phyloP scores from a whole-genome alignment of 2,888 invertebrate genomes.

The Drosophila nr. perissopoda region DNA sequence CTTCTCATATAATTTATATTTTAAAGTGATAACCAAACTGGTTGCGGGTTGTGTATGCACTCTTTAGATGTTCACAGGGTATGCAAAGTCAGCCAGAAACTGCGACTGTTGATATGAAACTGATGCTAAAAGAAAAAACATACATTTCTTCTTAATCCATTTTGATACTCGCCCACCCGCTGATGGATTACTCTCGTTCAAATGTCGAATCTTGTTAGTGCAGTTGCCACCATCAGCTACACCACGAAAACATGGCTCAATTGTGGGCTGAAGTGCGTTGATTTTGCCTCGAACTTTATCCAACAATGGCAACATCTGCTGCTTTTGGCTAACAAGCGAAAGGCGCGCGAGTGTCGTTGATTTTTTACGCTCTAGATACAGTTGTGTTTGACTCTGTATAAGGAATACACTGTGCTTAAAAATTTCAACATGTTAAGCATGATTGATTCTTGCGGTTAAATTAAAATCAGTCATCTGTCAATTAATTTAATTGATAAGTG shows the following conservation, averaged over 20 bases:
- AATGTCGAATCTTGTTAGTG: constrained; percentile 76
- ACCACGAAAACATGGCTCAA: constrained; percentile 31
- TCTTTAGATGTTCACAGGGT: not conserved
- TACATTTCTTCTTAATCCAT: constrained; percentile 69
- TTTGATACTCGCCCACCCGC: constrained; percentile 62
- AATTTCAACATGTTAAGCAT: not conserved
- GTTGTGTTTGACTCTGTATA: constrained; percentile 20
- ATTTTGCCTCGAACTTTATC: constrained; percentile 29
- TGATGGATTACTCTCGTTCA: constrained; percentile 77
- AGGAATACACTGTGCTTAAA: constrained; percentile 25
- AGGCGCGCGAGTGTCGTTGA: constrained; percentile 57
- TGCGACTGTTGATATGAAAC: constrained; percentile 46
- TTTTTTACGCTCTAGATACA: constrained; percentile 72
- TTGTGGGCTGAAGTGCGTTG: constrained; percentile 38
- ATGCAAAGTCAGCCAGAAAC: constrained; percentile 20
- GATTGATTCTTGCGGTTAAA: not conserved
- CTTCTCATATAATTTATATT: not conserved
- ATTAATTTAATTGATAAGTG: not conserved
- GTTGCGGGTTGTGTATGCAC: not conserved
- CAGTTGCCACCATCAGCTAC: constrained; percentile 16
- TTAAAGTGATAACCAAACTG: not conserved
- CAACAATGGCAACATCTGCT: constrained; percentile 62
- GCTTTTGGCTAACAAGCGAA: constrained; percentile 60
- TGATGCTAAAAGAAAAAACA: constrained; percentile 49
- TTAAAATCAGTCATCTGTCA: not conserved